A percentile compares a stretch with the other conserved stretches of the same genome.
Conservation (phyloP, 2,888 invertebrate genomes). For the Drosophila buzzatii region DNA sequence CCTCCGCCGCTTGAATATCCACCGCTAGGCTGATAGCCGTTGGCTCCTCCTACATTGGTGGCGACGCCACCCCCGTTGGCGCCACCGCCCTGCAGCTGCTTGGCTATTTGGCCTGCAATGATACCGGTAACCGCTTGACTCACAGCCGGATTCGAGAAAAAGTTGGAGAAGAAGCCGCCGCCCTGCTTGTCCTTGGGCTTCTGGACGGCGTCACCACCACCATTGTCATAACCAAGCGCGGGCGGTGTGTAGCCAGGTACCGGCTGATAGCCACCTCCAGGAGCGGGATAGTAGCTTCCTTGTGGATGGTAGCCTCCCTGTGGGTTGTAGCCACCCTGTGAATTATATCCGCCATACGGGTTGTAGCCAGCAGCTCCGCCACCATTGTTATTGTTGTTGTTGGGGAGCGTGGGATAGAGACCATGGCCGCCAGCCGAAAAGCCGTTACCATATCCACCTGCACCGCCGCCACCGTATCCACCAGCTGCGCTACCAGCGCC, state of each 20-base stretch:
- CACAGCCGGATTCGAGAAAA: conserved; percentile 84
- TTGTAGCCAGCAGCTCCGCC: conserved; percentile 56
- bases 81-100: conserved; percentile 83
- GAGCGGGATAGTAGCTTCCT: conserved; percentile 60
- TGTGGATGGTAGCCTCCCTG: conserved; percentile 11
- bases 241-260: conserved; percentile 76
- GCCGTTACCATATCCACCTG: conserved; percentile 84
- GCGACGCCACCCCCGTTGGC: conserved; percentile 77
- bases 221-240: conserved; percentile 78
- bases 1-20: conserved; percentile 73
- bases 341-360: conserved; percentile 71
- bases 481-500: conserved; percentile 76
- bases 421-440: conserved; percentile 84
- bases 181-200: conserved; percentile 82
- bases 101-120: conserved; percentile 84
- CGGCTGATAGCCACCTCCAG: conserved; percentile 71
- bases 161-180: conserved; percentile 83
- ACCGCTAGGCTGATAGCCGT: conserved; percentile 68
- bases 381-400: conserved; percentile 50
- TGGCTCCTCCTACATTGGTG: conserved; percentile 65
- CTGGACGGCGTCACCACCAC: conserved; percentile 62
- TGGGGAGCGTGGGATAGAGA: conserved; percentile 82
- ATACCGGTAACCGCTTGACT: conserved; percentile 84
- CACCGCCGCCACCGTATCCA: conserved; percentile 76
- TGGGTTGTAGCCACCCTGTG: conserved; percentile 61